Conservation (phyloP, 2,797 vertebrate genomes). For the Alauda arvensis region DNA sequence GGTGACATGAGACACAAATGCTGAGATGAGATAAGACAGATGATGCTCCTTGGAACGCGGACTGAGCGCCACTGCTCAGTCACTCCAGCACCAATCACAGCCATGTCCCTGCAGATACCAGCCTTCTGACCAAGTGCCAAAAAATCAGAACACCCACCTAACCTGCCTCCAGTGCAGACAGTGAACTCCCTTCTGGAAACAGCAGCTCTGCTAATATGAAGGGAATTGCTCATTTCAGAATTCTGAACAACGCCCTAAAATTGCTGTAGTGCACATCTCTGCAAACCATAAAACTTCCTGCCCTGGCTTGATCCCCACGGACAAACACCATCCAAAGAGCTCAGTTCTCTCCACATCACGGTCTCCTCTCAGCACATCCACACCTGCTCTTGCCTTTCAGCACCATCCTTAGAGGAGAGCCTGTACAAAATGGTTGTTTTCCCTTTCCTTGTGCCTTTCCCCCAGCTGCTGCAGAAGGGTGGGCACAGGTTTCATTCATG, state of each 20-base stretch:
- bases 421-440: not conserved
- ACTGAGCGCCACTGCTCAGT: too few species aligned
- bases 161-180: not conserved
- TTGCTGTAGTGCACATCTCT: too few species aligned
- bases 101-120: fast-evolving
- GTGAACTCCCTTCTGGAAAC: not conserved
- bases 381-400: not conserved
- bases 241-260: not conserved
- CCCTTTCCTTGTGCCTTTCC: not conserved
- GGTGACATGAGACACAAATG: not conserved
- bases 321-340: not conserved
- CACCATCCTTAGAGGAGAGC: not conserved
- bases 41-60: not conserved
- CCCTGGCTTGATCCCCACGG: not conserved
- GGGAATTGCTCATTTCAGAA: not conserved
- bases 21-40: not conserved
- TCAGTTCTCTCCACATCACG: not conserved
- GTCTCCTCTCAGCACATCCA: not conserved
- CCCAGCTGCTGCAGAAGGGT: not conserved
- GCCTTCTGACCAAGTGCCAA: too few species aligned
- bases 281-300: not conserved
- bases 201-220: not conserved
- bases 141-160: not conserved
- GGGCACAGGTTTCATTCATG: fast-evolving
- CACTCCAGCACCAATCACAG: not conserved